Evolutionary conservation across 1,140 invertebrate species (phyloP).

Genomic region (Vollenhovia emeryi): DNA sequence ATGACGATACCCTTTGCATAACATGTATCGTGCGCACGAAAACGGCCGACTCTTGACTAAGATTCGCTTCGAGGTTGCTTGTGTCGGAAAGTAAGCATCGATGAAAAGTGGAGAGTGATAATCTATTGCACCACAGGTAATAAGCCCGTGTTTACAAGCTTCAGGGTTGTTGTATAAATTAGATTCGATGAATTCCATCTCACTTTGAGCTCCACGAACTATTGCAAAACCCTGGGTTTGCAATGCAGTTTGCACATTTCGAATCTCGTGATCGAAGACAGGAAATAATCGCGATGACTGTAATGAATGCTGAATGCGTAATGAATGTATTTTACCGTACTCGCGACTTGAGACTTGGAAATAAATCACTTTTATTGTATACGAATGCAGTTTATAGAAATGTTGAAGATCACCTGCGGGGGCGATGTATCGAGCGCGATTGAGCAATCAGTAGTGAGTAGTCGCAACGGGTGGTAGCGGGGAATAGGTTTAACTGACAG

Average conservation of each 20-base stretch:
- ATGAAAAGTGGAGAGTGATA: background rate
- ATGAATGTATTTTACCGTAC: background rate
- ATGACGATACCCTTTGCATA: background rate
- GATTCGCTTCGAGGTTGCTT: background rate
- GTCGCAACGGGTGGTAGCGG: constrained; percentile 37
- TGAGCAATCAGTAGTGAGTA: constrained; percentile 65
- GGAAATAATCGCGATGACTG: background rate
- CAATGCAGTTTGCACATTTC: background rate
- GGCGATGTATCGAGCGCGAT: constrained; percentile 5
- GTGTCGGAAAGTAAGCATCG: background rate
- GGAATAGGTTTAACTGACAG: constrained; percentile 73
- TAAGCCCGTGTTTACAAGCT: constrained; percentile 2
- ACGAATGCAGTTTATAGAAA: constrained; percentile 15
- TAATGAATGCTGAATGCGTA: constrained; percentile 13
- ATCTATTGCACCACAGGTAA: constrained; percentile 22
- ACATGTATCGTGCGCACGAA: background rate
- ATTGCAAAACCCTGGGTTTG: background rate
- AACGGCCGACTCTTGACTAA: constrained; percentile 1
- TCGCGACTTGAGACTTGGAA: constrained; percentile 7
- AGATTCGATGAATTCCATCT: background rate
- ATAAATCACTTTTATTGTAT: background rate
- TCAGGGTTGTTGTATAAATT: constrained; percentile 13
- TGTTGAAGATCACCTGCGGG: background rate
- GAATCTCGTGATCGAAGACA: background rate
- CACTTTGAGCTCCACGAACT: background rate